phyloP scores from a whole-genome alignment of 2,113 vertebrate species.

The Cisticola juncidis region DNA sequence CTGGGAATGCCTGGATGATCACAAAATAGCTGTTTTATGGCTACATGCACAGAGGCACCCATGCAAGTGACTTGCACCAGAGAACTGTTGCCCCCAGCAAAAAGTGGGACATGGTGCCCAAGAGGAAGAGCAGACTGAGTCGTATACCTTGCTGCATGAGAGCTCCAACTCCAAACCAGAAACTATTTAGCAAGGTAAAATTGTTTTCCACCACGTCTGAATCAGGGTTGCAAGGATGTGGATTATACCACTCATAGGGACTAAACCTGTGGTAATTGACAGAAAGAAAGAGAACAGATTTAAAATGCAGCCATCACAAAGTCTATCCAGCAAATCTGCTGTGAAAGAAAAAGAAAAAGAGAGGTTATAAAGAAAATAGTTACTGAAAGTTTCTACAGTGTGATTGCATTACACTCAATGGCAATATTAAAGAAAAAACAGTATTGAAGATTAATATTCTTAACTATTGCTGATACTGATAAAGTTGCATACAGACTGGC shows the following conservation, averaged over 20 bases:
- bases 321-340: constrained; percentile 73
- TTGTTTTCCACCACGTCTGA: constrained; percentile 99
- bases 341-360: constrained; percentile 80
- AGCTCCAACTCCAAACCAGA: constrained; percentile 99
- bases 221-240: constrained; percentile 98
- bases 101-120: constrained; percentile 92
- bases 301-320: constrained; percentile 71
- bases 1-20: constrained; percentile 56
- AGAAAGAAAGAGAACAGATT: constrained; percentile 80
- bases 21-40: constrained; percentile 76
- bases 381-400: constrained; percentile 27
- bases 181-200: constrained; percentile 99
- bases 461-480: background rate
- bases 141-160: constrained; percentile 99
- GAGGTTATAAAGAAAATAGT: constrained; percentile 70
- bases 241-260: constrained; percentile 99
- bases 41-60: constrained; percentile 98
- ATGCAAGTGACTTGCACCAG: constrained; percentile 86
- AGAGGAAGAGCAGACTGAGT: constrained; percentile 88
- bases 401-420: constrained; percentile 14
- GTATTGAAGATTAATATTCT: background rate
- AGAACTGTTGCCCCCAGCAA: constrained; percentile 90
- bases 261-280: constrained; percentile 97
- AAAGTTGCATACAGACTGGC: background rate
- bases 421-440: background rate